Percentiles rank a stretch among this genome's conserved stretches.
Evolutionary conservation across 1,140 invertebrate genomes (phyloP).

Genomic region (Drosophila mayri): DNA sequence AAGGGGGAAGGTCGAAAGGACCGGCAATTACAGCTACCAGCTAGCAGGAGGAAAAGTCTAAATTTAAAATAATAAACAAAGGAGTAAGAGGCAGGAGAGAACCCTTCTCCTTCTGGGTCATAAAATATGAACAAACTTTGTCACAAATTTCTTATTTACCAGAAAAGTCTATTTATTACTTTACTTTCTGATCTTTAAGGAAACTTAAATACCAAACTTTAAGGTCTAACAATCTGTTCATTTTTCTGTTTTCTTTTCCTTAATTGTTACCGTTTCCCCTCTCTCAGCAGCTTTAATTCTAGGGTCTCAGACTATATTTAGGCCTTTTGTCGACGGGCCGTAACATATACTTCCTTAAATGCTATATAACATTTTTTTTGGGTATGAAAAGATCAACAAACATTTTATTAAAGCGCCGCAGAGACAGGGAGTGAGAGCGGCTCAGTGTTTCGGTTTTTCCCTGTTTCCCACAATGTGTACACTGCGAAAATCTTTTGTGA

Average conservation of each 20-base stretch:
- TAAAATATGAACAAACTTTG: conserved; percentile 1
- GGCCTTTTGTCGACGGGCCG: conserved; percentile 6
- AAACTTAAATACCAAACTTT: conserved; percentile 2
- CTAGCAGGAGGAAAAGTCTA: conserved; percentile 5
- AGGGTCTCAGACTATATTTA: conserved; percentile 15
- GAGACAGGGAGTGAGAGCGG: neutral
- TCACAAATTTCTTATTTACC: neutral
- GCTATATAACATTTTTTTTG: conserved; percentile 20
- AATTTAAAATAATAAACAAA: conserved; percentile 39
- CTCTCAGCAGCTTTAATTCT: neutral
- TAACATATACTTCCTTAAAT: conserved; percentile 29
- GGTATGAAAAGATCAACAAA: conserved; percentile 50
- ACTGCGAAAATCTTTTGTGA: conserved; percentile 55
- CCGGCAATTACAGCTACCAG: conserved; percentile 14
- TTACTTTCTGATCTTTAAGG: neutral
- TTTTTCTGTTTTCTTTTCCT: too few species aligned
- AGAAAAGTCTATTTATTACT: neutral
- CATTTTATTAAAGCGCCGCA: conserved; percentile 5
- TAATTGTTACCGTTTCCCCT: neutral
- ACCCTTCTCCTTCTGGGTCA: neutral
- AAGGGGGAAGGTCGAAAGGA: conserved; percentile 3
- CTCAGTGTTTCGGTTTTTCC: conserved; percentile 39
- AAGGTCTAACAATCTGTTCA: neutral
- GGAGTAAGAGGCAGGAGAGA: neutral
- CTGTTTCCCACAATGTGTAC: conserved; percentile 40